Evolutionary conservation across 2,797 vertebrate genomes (phyloP), one percentile per base, ranked within the genome.

Genomic region (Darevskia mixta): DNA sequence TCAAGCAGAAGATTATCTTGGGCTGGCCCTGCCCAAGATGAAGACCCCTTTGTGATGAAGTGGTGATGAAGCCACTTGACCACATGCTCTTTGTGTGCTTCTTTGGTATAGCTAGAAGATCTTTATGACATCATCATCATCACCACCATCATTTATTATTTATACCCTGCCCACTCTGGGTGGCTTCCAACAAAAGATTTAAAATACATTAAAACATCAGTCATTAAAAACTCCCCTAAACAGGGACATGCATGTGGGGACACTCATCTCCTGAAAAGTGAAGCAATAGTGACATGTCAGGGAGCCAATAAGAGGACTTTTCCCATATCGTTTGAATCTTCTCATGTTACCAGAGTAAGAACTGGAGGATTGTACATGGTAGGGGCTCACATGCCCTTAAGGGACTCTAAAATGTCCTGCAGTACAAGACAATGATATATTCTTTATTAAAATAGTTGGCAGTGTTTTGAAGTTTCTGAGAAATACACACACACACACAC

Each of bases 391-490:
- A 45, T 32, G 49, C 8, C n/a, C 20, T 82, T 64, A 87, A 77
- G 61, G 25, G 82, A 6, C 10, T 23, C 45, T 85, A 45, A 85
- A 61, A 77, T 76, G 58, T n/a, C 55, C 23, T 17, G 7, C 29
- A 23, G 13, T 84, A 10, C n/a, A 27, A 23, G 10, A 66, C 43
- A 1, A n/a, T 20, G 5, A 43, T 25, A 64, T 67, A n/a, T 78
- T 88, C 76, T 75, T 86, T 86, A 87, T 61, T 87, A 90, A 81
- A 72, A n/a, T 0, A 0, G 1, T 67, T 76, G 49, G 49, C 86
- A 69, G 55, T 58, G 45, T 90, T 90, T 88, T 67, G 69, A 79
- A 79, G 82, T 83, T 13, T 89, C 86, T 72, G 32, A 18, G 38
- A 83, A 91, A 92, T 3, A 38, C 38, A 38, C 38, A 38, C 38